Base-by-base conservation (phyloP, 2,797 vertebrate genomes). In the Megalops cyprinoides region DNA sequence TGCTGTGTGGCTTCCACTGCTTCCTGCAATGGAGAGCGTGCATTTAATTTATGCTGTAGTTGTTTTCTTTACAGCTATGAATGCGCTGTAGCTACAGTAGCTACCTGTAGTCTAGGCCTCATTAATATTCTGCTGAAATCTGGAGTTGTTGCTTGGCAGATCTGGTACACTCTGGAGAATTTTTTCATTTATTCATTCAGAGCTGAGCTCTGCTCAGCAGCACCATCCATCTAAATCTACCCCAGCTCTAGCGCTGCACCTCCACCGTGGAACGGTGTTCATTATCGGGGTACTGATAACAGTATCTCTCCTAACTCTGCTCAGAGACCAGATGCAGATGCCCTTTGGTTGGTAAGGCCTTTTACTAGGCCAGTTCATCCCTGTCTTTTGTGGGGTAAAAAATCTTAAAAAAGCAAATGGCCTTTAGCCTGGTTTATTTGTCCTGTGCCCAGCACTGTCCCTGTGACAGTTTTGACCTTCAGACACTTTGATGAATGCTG, bases 361-460 rank as follows among this genome's bases (percentile, higher is more conserved):
- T 4, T 15, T 37, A n/a, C 62, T 34, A 39, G 62, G 37, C 14
- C 28, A 67, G 55, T 25, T n/a, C 0, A 53, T 15, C 25, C n/a
- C n/a, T n/a, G n/a, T n/a, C 49, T 2, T 51, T 2, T 51, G 23
- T n/a, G 55, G 55, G 7, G 53, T 6, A 25, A n/a, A 10, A 23
- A 49, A 60, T n/a, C 77, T 69, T 77, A 49, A 79, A 55, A 67
- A n/a, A 14, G 74, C 9, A 28, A 67, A 42, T 10, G 25, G n/a
- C n/a, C n/a, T n/a, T n/a, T n/a, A n/a, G n/a, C n/a, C n/a, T n/a
- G n/a, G n/a, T n/a, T n/a, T n/a, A n/a, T n/a, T n/a, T n/a, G n/a
- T n/a, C n/a, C n/a, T n/a, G n/a, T n/a, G n/a, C n/a, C n/a, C n/a
- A n/a, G n/a, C n/a, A n/a, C n/a, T n/a, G n/a, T n/a, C n/a, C n/a